Evolutionary conservation across 2,113 vertebrate genomes (phyloP), one percentile per base, ranked within the genome.

Genomic region (Butastur rufipennis): DNA sequence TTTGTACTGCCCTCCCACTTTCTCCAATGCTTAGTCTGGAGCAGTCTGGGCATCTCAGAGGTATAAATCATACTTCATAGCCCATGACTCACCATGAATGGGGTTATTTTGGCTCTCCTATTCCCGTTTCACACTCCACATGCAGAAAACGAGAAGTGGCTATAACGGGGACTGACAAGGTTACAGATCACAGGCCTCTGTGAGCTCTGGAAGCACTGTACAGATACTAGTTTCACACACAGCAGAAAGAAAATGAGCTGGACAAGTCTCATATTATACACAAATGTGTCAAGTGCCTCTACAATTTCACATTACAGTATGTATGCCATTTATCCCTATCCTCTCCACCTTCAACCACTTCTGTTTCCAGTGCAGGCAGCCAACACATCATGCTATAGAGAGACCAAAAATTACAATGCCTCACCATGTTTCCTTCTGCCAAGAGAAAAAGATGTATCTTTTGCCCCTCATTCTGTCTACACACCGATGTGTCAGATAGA

Each of bases 301-400:
- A 43, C 50, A 58, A 11, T 19, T 47, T 52, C 73, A 55, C 26
- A 15, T 32, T 3, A 6, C 3, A 7, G 3, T 12, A 11, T 0
- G 3, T 18, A 16, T 22, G 13, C 25, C 0, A 0, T 17, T 74
- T 42, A 47, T 19, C 50, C 32, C 31, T 15, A 5, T 6, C 31
- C 22, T 67, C 11, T 26, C 56, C 3, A 0, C 18, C 7, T n/a
- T 82, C 43, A 61, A 3, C 3, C 9, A 18, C 3, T 18, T 45
- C 47, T 12, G 3, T 40, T 66, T 32, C 20, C 23, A 7, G 26
- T 8, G 19, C 53, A 52, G 34, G 61, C 63, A 74, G 68, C 5
- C 36, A 70, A 31, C 2, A 1, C 27, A 10, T 6, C 34, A 1
- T 3, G 2, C 45, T 26, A 4, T 6, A 5, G 56, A 77, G 17